Percentiles rank a stretch among this genome's conserved stretches.
These are phyloP conservation scores for Yoshiicerus persimilis DNA, from an alignment of 1,140 invertebrate genomes.

Conservation along the genomic window DNA sequence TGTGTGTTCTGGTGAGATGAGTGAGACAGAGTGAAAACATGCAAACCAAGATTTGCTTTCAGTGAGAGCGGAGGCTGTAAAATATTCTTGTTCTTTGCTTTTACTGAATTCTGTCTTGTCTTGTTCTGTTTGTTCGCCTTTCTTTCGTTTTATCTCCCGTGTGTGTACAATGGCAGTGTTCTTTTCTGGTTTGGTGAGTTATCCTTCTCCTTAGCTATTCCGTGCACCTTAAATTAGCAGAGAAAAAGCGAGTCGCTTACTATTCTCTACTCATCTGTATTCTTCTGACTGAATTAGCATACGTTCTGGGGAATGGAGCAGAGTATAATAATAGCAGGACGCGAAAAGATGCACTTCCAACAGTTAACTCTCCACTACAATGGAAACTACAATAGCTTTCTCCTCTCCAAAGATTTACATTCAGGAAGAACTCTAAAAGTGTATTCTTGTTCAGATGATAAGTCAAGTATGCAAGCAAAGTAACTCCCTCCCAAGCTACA, in stretches of 20 bases:
- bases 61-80: not conserved
- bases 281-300: not conserved
- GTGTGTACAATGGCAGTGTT: no score
- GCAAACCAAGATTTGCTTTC: constrained; percentile 16
- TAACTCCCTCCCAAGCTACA: no score
- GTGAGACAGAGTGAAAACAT: not conserved
- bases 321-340: no score
- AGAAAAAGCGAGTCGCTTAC: not conserved
- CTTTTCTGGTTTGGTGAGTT: no score
- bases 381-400: not conserved
- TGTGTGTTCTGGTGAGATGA: no score
- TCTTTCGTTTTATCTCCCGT: not conserved
- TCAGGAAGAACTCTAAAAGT: not conserved
- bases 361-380: not conserved
- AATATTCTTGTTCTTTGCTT: not conserved
- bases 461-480: not conserved
- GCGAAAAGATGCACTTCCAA: not conserved
- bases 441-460: not conserved
- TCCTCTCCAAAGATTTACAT: not conserved
- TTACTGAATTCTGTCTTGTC: not conserved
- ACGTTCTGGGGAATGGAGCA: no score
- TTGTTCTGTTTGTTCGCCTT: not conserved
- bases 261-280: not conserved
- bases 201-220: not conserved
- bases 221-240: not conserved